These are phyloP conservation scores for Psilopogon haemacephalus DNA, from an alignment of 2,113 vertebrate species.

Conservation along the genomic window DNA sequence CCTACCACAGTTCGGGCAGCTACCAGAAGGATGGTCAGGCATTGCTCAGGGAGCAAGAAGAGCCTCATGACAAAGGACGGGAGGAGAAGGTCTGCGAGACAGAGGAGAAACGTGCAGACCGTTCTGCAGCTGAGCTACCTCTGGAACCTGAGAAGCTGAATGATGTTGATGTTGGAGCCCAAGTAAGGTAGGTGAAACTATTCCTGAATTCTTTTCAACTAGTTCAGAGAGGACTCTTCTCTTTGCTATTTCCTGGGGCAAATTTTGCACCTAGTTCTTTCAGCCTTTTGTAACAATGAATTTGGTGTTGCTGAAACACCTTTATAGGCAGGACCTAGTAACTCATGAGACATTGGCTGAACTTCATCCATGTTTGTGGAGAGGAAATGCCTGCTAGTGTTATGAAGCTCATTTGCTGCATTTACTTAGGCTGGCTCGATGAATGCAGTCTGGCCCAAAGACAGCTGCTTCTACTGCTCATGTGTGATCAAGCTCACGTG, in stretches of 20 bases:
- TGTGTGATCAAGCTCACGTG: neutral
- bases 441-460: neutral
- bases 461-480: neutral
- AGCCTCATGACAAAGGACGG: neutral
- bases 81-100: conserved; percentile 17
- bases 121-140: neutral
- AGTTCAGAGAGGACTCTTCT: neutral
- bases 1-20: conserved; percentile 77
- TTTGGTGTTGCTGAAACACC: neutral
- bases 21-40: conserved; percentile 72
- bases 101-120: conserved; percentile 28
- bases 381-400: neutral
- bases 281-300: neutral
- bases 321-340: neutral
- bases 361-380: neutral
- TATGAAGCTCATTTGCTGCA: neutral
- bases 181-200: conserved; percentile 66
- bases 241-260: neutral
- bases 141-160: conserved; percentile 64
- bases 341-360: neutral
- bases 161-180: conserved; percentile 16
- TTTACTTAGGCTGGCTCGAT: neutral
- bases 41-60: conserved; percentile 62
- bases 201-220: neutral
- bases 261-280: neutral